A percentile compares a stretch with the other conserved stretches of the same genome.
phyloP scores from a whole-genome alignment of 2,888 invertebrate species.

The Plebejus anna region DNA sequence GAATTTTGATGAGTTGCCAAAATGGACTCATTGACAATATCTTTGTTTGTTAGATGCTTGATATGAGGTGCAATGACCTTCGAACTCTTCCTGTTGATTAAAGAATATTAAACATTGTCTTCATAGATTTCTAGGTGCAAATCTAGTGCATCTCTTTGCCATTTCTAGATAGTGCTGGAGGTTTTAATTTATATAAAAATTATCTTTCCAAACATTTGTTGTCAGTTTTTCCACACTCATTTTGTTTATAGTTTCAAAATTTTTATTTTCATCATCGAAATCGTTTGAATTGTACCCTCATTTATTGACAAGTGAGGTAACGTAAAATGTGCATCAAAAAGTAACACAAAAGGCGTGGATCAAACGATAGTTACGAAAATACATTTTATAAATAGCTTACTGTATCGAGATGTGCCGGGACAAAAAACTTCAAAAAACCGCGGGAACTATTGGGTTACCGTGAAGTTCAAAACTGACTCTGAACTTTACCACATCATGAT shows the following conservation, averaged over 20 bases:
- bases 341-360: constrained; percentile 3
- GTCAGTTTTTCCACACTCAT: background rate
- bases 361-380: constrained; percentile 15
- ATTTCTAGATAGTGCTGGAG: background rate
- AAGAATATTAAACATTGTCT: background rate
- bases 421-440: constrained; percentile 47
- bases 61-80: background rate
- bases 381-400: constrained; percentile 21
- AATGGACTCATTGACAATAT: background rate
- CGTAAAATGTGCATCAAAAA: background rate
- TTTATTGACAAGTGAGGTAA: background rate
- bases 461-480: constrained; percentile 38
- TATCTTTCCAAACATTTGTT: background rate
- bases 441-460: constrained; percentile 57
- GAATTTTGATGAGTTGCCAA: constrained; percentile 3
- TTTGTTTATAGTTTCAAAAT: background rate
- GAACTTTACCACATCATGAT: constrained; percentile 33
- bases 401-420: constrained; percentile 30
- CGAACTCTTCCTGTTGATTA: background rate
- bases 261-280: background rate
- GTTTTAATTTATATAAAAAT: background rate
- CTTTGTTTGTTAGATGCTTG: background rate
- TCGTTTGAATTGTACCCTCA: background rate
- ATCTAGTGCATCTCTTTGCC: background rate
- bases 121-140: background rate